Percentiles rank a stretch among this genome's conserved stretches.
phyloP scores from a whole-genome alignment of 2,797 vertebrate species.

The Tenualosa ilisha region DNA sequence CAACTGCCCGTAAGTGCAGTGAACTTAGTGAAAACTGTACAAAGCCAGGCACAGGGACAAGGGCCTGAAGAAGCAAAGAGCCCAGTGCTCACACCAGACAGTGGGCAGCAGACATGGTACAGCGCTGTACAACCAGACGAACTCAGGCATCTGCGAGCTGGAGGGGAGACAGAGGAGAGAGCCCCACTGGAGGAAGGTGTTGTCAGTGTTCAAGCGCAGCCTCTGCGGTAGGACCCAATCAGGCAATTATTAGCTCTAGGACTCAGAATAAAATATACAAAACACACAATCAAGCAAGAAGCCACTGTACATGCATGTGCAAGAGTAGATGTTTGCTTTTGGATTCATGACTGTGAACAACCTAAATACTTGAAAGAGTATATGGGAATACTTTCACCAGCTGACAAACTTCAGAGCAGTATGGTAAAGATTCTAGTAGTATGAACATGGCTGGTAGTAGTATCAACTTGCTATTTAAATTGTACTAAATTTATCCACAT shows the following conservation, averaged over 20 bases:
- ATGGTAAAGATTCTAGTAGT: too few species aligned
- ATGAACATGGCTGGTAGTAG: too few species aligned
- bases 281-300: background rate
- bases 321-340: background rate
- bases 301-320: background rate
- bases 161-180: constrained; percentile 62
- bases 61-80: constrained; percentile 83
- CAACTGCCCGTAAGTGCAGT: constrained; percentile 81
- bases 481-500: background rate
- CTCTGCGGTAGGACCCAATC: constrained; percentile 79
- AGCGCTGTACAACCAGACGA: constrained; percentile 87
- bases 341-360: background rate
- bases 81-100: constrained; percentile 83
- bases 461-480: background rate
- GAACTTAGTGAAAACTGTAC: constrained; percentile 80
- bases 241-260: background rate
- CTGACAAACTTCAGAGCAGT: too few species aligned
- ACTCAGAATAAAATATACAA: background rate
- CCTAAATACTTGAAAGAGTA: background rate
- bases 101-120: constrained; percentile 83
- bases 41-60: constrained; percentile 75
- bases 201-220: constrained; percentile 72
- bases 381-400: too few species aligned
- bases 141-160: constrained; percentile 78
- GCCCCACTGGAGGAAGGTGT: constrained; percentile 66